Percentiles rank a stretch among this genome's conserved stretches.
Conservation (phyloP, 2,797 vertebrate genomes). For the Sebastes matsubarae region DNA sequence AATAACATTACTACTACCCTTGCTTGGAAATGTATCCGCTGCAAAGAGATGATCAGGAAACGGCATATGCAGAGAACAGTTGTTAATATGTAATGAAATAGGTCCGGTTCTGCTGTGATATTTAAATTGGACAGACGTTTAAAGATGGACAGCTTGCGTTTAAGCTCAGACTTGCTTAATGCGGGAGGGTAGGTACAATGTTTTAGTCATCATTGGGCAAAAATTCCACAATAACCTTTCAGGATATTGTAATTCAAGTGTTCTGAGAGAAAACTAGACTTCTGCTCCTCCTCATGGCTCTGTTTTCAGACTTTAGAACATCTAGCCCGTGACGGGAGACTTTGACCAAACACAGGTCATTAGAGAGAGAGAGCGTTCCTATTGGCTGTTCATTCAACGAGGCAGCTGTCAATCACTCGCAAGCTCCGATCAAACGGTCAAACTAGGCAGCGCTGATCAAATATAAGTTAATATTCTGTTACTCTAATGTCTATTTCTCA, state of each 20-base stretch:
- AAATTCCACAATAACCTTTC: not conserved
- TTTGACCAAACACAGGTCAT: not conserved
- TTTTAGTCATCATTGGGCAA: not conserved
- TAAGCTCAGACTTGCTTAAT: not conserved
- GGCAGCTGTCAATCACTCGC: too few relatives aligned
- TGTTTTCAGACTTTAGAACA: too few relatives aligned
- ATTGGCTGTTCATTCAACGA: not conserved
- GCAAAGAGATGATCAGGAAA: constrained; percentile 23
- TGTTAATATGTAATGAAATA: not conserved
- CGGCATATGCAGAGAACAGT: constrained; percentile 15
- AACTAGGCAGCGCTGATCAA: not conserved
- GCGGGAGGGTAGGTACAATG: not conserved
- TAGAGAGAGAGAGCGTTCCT: not conserved
- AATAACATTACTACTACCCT: constrained; percentile 70
- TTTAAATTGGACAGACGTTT: constrained; percentile 6
- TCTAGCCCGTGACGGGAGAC: not conserved
- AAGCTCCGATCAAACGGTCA: too few relatives aligned
- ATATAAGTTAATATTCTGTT: not conserved
- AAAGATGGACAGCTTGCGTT: constrained; percentile 16
- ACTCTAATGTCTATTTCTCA: not conserved
- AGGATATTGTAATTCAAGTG: not conserved
- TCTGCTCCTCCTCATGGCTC: not conserved
- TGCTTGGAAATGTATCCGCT: constrained; percentile 1
- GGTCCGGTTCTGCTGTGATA: constrained; percentile 1
- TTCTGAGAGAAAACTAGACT: not conserved